Evolutionary conservation across 1,140 invertebrate species (phyloP).

Genomic region (Drosophila bifasciata): DNA sequence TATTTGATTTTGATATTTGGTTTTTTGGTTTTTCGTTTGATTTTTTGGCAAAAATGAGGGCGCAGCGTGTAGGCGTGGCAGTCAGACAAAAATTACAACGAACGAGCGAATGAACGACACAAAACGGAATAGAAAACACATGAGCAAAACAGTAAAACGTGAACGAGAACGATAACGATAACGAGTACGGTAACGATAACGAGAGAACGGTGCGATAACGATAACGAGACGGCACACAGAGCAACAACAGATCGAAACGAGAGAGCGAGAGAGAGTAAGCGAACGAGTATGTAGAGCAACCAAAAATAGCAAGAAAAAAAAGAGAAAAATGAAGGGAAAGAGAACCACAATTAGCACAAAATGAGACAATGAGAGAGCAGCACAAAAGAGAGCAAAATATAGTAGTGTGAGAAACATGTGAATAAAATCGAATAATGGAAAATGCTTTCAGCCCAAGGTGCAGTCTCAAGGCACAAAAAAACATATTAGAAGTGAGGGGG

Average conservation of each 20-base stretch:
- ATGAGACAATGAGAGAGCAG: constrained; percentile 43
- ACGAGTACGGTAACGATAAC: constrained; percentile 24
- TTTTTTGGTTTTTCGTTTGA: constrained; percentile 17
- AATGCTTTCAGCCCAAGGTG: constrained; percentile 27
- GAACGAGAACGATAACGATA: constrained; percentile 30
- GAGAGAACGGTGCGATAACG: constrained; percentile 29
- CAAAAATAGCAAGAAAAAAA: constrained; percentile 33
- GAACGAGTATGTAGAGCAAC: background rate
- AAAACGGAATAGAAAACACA: constrained; percentile 50
- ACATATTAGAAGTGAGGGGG: background rate
- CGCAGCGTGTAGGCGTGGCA: constrained; percentile 61
- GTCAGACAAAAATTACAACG: constrained; percentile 64
- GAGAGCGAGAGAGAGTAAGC: constrained; percentile 32
- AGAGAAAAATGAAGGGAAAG: constrained; percentile 61
- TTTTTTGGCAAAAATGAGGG: constrained; percentile 51
- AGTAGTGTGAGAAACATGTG: constrained; percentile 18
- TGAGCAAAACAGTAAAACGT: constrained; percentile 46
- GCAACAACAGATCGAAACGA: constrained; percentile 19
- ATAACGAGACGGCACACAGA: constrained; percentile 51
- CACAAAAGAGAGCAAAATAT: constrained; percentile 23
- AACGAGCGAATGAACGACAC: constrained; percentile 58
- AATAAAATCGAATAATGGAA: constrained; percentile 12
- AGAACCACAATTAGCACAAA: constrained; percentile 65
- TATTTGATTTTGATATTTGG: constrained; percentile 9
- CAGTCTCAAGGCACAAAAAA: constrained; percentile 37